A percentile compares a stretch with the other conserved stretches of the same genome.
phyloP scores from a whole-genome alignment of 2,888 invertebrate genomes.

The Morpho helenor region DNA sequence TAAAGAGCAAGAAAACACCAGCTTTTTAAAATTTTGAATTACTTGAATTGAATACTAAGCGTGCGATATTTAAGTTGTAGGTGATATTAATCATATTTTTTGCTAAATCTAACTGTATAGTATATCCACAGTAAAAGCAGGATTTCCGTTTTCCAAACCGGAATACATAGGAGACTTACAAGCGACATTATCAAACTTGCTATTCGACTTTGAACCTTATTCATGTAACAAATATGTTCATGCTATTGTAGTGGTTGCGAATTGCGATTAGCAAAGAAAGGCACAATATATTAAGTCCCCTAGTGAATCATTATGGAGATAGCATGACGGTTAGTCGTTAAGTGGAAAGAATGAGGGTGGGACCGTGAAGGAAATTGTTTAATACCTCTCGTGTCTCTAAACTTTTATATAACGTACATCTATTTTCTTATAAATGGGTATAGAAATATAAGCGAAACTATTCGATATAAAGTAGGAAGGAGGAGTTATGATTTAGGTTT shows the following conservation, averaged over 20 bases:
- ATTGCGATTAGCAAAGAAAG: slow-evolving; percentile 21
- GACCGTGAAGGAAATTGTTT: slow-evolving; percentile 7
- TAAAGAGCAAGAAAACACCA: too few species aligned
- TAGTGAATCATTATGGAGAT: slow-evolving; percentile 29
- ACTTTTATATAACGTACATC: not conserved
- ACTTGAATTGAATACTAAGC: too few species aligned
- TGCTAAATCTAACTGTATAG: slow-evolving; percentile 16
- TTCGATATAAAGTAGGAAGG: too few species aligned
- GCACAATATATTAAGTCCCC: slow-evolving; percentile 39
- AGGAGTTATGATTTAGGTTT: too few species aligned
- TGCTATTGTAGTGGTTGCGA: slow-evolving; percentile 3
- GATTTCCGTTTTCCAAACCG: slow-evolving; percentile 54
- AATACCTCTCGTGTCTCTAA: slow-evolving; percentile 2
- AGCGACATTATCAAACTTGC: not conserved
- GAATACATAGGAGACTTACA: slow-evolving; percentile 23
- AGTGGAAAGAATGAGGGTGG: slow-evolving; percentile 21
- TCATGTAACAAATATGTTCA: not conserved
- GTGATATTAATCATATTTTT: not conserved
- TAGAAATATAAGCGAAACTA: too few species aligned
- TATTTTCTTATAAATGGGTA: too few species aligned
- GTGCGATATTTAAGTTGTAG: too few species aligned
- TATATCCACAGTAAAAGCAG: slow-evolving; percentile 35
- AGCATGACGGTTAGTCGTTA: slow-evolving; percentile 56
- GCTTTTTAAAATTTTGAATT: too few species aligned
- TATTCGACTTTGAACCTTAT: slow-evolving; percentile 9